Evolutionary conservation across 2,113 vertebrate species (phyloP).

Genomic region (Syrrhaptes paradoxus): DNA sequence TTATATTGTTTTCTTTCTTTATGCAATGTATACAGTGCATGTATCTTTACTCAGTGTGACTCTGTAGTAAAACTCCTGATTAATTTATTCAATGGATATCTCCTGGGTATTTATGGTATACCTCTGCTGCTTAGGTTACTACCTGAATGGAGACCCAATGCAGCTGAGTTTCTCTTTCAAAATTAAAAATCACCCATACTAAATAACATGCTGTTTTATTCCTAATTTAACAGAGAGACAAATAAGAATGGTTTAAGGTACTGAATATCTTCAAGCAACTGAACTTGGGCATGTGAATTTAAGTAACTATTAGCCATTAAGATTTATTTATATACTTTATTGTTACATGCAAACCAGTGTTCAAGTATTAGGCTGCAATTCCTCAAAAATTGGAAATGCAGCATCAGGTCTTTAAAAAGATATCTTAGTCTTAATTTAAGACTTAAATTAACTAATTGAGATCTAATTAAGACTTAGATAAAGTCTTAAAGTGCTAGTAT

Average conservation of each 20-base stretch:
- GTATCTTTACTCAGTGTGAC: not conserved
- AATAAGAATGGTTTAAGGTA: not conserved
- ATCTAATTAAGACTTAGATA: too few relatives aligned
- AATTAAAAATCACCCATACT: not conserved
- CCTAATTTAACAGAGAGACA: not conserved
- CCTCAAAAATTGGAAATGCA: not conserved
- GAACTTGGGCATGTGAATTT: not conserved
- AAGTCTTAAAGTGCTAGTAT: too few relatives aligned
- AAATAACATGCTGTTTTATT: not conserved
- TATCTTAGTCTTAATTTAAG: too few relatives aligned
- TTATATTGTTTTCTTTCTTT: not conserved
- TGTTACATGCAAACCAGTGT: not conserved
- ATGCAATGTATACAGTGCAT: not conserved
- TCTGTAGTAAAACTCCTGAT: not conserved
- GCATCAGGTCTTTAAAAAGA: not conserved
- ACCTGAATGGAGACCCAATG: not conserved
- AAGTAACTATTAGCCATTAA: not conserved
- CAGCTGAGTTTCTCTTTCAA: not conserved
- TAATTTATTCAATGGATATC: not conserved
- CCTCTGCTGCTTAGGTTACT: not conserved
- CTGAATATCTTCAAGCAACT: not conserved
- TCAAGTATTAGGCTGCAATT: not conserved
- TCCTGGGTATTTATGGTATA: not conserved
- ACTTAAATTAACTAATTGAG: too few relatives aligned
- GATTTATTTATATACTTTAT: not conserved